phyloP scores from a whole-genome alignment of 2,888 invertebrate species.

The Mythimna lalbum region DNA sequence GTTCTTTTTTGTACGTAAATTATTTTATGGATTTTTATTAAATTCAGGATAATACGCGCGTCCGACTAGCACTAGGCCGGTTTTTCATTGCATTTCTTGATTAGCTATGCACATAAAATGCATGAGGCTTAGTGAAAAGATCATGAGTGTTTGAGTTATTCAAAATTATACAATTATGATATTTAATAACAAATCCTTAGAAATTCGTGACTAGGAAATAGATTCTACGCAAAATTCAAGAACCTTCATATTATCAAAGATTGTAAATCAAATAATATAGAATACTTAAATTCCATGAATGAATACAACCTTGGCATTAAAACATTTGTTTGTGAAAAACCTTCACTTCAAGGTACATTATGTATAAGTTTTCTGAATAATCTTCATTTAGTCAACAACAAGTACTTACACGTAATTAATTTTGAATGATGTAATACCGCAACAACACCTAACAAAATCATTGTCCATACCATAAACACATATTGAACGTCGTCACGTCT shows the following conservation, averaged over 20 bases:
- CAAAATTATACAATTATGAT: conserved; percentile 24
- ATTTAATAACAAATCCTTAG: conserved; percentile 11
- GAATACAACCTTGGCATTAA: conserved; percentile 35
- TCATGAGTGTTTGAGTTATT: neutral
- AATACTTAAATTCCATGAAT: neutral
- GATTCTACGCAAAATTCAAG: conserved; percentile 20
- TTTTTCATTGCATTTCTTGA: neutral
- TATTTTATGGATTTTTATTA: neutral
- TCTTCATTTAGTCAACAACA: conserved; percentile 46
- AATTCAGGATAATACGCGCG: neutral
- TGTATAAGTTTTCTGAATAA: conserved; percentile 38
- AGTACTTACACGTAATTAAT: conserved; percentile 41
- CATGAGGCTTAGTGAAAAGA: neutral
- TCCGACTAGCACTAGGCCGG: neutral
- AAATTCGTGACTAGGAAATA: conserved; percentile 42
- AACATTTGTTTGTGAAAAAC: conserved; percentile 39
- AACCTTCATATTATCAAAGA: neutral
- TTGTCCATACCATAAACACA: conserved; percentile 23
- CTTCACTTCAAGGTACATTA: conserved; percentile 38
- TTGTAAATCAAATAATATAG: neutral
- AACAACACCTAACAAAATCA: conserved; percentile 11
- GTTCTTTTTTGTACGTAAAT: no score
- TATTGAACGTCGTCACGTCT: conserved; percentile 24
- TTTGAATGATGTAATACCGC: conserved; percentile 39
- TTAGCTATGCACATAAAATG: neutral